Base-by-base conservation (phyloP, 2,797 vertebrate species). In the Bradypodion ventrale region DNA sequence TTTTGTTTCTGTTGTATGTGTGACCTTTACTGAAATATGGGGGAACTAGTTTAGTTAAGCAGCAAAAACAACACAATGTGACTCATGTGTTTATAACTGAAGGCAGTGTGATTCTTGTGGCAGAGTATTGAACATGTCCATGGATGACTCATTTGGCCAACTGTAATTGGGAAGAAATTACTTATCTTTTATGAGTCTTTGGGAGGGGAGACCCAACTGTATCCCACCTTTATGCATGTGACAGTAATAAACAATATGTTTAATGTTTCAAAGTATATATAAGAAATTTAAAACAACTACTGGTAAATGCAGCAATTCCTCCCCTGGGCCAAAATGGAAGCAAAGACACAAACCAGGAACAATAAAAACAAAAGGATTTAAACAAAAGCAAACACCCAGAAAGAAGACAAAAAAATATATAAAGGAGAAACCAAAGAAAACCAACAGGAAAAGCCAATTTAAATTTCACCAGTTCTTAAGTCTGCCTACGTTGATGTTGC, bases 1-100 rank as follows among this genome's bases (percentile, higher is more conserved):
- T 81, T 81, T 75, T 75, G 65, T 83, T 74, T 83, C 68, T 60
- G 25, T 82, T 75, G 6, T 62, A 70, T 78, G 12, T 73, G n/a
- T n/a, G n/a, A n/a, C n/a, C 62, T 10, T 78, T 82, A 69, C 75
- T 80, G 80, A 81, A 76, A 25, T 13, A 32, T 52, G 52, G 19
- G 19, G n/a, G 65, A 75, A 83, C 69, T 66, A 1, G 73, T 70
- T 85, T 37, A 81, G 69, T 75, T 68, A 12, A 37, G 60, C 19
- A 66, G 63, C 16, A 42, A 69, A 56, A 76, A 23, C 46, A 81
- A 46, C n/a, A 62, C 73, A 25, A 69, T 81, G 69, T 76, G 60
- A 49, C 16, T 5, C 12, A 5, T 75, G 60, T 40, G 29, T 68
- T 75, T 60, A 74, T 69, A 46, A 70, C 83, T 49, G 40, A 40